A percentile compares a stretch with the other conserved stretches of the same genome.
Conservation (phyloP, 2,113 vertebrate genomes). For the Pedionomus torquatus region DNA sequence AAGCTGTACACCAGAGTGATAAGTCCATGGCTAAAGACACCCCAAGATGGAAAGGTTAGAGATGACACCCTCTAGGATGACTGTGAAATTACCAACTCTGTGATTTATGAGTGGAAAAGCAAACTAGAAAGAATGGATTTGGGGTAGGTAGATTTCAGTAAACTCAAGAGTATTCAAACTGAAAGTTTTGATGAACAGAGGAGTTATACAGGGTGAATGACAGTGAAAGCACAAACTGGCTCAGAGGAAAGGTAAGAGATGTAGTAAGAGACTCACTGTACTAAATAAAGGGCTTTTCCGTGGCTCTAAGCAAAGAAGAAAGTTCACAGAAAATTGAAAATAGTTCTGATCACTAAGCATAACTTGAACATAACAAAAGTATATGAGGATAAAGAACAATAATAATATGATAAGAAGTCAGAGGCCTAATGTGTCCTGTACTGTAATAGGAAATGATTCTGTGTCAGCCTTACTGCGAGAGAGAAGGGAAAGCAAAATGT, state of each 20-base stretch:
- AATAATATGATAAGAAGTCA: no score
- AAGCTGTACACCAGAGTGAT: not conserved
- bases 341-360: not conserved
- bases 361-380: not conserved
- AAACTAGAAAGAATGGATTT: not conserved
- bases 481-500: not conserved
- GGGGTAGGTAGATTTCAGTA: not conserved
- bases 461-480: not conserved
- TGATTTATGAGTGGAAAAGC: not conserved
- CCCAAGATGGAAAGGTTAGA: not conserved
- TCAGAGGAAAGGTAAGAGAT: not conserved
- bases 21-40: not conserved
- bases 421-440: not conserved
- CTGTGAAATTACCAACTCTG: fast-evolving
- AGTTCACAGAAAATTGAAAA: not conserved
- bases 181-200: not conserved
- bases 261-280: not conserved
- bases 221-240: not conserved
- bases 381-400: not conserved
- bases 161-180: not conserved
- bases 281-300: not conserved
- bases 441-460: not conserved
- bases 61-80: not conserved
- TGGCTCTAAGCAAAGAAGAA: not conserved
- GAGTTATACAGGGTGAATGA: not conserved